Evolutionary conservation across 2,888 invertebrate species (phyloP), one percentile per base, ranked within the genome.

Genomic region (Neuroscelio doddi): DNA sequence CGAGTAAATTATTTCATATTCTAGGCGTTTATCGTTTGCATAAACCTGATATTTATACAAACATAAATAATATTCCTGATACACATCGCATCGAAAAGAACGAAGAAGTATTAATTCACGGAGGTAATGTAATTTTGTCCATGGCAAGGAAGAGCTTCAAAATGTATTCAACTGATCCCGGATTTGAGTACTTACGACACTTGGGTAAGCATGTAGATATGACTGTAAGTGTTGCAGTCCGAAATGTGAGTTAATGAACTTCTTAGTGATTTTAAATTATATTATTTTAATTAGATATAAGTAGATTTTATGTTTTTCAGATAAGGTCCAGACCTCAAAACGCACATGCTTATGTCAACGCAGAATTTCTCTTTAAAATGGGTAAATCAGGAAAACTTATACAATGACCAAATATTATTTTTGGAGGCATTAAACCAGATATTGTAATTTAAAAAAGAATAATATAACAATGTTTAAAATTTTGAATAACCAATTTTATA

Each of bases 311-410:
- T 64, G 64, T 59, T 64, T 78, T 71, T 29, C 76, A 90, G 90
- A 85, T 88, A 62, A 92, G 90, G 89, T 91, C 91, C 0, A 86
- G 93, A 63, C 89, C 91, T 0, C 92, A 92, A 85, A 93, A 93
- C 74, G 90, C 93, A 0, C 92, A 93, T 73, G 93, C 93, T 0
- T 89, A 91, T 57, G 90, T 94, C 0, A 93, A 93, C 76, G 92
- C 92, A 8, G 93, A 90, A 0, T 92, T 93, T 72, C 82, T 90
- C 1, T 86, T 92, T 46, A 87, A 89, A 78, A 80, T 92, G 32
- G 80, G 87, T 42, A 69, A 86, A 61, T 78, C 87, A 64, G 81
- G 87, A 38, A 85, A 85, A 24, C 86, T 92, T 1, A 84, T 86
- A 17, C 86, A 87, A 10, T 86, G 85, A 77, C 84, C 87, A 67